A percentile compares a stretch with the other conserved stretches of the same genome.
phyloP scores from a whole-genome alignment of 2,113 vertebrate species.

The Calyptomena viridis region DNA sequence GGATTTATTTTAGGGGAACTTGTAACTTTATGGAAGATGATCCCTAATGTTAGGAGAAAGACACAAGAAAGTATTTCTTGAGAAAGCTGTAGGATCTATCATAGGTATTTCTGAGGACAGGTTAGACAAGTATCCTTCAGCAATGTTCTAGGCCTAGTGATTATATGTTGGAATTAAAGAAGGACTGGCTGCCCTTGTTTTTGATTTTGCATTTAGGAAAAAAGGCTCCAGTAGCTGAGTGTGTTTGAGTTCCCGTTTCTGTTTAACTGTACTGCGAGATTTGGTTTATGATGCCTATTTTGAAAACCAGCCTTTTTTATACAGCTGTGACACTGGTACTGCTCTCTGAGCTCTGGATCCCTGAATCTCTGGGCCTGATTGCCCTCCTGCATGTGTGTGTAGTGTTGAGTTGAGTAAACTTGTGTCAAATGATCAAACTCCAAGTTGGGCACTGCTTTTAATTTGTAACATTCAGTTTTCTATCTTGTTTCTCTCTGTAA shows the following conservation, averaged over 20 bases:
- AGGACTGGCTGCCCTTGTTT: neutral
- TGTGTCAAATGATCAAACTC: neutral
- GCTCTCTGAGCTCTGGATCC: neutral
- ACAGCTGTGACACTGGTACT: neutral
- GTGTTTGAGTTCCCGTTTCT: neutral
- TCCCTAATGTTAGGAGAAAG: neutral
- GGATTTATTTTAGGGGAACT: neutral
- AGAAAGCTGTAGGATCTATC: neutral
- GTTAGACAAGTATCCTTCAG: neutral
- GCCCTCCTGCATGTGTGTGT: neutral
- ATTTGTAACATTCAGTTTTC: neutral
- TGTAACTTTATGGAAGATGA: neutral
- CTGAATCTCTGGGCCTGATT: neutral
- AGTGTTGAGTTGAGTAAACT: neutral
- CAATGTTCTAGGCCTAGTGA: neutral
- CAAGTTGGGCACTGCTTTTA: neutral
- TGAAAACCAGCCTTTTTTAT: neutral
- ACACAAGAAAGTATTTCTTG: neutral
- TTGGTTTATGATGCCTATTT: neutral
- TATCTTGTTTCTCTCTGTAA: neutral
- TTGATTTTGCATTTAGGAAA: neutral
- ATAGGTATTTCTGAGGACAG: neutral
- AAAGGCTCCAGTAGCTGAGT: fast-evolving
- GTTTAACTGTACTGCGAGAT: neutral
- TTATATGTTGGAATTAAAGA: neutral